Base-by-base conservation (phyloP, 2,888 invertebrate genomes). In the Idaea aversata region DNA sequence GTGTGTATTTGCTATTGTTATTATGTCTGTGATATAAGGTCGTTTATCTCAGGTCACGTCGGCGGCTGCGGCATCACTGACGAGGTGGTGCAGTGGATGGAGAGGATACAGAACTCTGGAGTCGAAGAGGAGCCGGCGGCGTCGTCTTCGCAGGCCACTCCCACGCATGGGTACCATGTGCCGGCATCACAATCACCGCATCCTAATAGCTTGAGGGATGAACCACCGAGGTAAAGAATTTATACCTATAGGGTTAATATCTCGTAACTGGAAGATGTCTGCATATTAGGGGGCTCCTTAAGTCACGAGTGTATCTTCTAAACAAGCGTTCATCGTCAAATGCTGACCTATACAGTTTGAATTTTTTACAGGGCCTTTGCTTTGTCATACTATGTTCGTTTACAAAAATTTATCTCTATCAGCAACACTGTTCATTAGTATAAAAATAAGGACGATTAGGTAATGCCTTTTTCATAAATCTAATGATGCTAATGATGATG, bases 21-120 rank as follows among this genome's bases (percentile, higher is more conserved):
- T 77, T 72, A 60, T 70, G 67, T 63, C 61, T 59, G 63, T 65
- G 68, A 63, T 70, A 61, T 67, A 65, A 65, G 62, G 63, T 63
- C 65, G 7, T 63, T 72, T 65, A 69, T 67, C 77, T 81, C 70
- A 97, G 98, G 97, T 80, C 97, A 97, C 88, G 95, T 95, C 61
- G 96, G 96, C 65, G 98, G 98, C 36, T 98, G 98, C 84, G 98
- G 98, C 65, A 95, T 97, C 76, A 97, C 96, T 60, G 97, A 97
- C 74, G 97, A 97, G 75, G 95, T 97, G 71, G 95, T 96, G 73
- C 96, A 97, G 80, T 98, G 98, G 98, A 98, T 99, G 98, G 96
- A 98, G 79, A 94, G 94, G 76, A 95, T 99, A 75, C 98, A 98
- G 87, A 96, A 96, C 91, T 95, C 96, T 3, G 96, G 93, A 15